Conservation (phyloP, 1,140 invertebrate species). For the Belonocnema kinseyi region DNA sequence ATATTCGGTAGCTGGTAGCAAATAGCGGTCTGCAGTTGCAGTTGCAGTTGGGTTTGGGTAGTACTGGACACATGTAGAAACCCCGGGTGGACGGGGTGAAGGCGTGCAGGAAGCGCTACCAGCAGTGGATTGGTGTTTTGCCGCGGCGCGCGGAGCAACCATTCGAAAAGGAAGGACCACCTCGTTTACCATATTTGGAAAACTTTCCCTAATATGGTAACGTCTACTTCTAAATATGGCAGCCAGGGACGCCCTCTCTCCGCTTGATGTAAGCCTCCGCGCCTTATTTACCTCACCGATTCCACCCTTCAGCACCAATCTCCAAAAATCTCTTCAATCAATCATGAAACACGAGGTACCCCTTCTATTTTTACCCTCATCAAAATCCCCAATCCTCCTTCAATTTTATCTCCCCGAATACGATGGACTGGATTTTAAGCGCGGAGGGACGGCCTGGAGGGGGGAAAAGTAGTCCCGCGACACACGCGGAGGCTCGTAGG, state of each 20-base stretch:
- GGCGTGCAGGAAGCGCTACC: conserved; percentile 72
- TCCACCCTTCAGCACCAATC: conserved; percentile 38
- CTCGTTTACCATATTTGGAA: no score
- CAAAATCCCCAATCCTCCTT: not conserved
- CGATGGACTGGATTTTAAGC: conserved; percentile 35
- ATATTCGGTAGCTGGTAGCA: conserved; percentile 55
- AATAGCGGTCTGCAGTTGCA: conserved; percentile 37
- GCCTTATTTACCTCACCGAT: conserved; percentile 46
- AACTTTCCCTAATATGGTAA: conserved; percentile 52
- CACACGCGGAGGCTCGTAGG: conserved; percentile 74
- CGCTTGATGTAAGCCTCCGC: conserved; percentile 73
- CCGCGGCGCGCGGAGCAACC: conserved; percentile 66
- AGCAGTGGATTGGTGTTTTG: conserved; percentile 75
- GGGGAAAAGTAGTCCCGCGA: conserved; percentile 63
- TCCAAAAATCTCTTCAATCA: conserved; percentile 39
- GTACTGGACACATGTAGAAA: conserved; percentile 49
- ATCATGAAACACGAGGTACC: not conserved
- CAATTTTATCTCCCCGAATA: not conserved
- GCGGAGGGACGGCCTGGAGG: conserved; percentile 44
- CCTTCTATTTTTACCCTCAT: not conserved
- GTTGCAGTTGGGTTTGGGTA: no score
- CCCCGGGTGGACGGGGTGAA: conserved; percentile 54
- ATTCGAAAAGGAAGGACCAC: conserved; percentile 71
- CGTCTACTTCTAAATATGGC: conserved; percentile 85
- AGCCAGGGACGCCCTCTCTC: conserved; percentile 79